Conservation (phyloP, 2,113 vertebrate genomes). For the Sphaerodactylus townsendi region DNA sequence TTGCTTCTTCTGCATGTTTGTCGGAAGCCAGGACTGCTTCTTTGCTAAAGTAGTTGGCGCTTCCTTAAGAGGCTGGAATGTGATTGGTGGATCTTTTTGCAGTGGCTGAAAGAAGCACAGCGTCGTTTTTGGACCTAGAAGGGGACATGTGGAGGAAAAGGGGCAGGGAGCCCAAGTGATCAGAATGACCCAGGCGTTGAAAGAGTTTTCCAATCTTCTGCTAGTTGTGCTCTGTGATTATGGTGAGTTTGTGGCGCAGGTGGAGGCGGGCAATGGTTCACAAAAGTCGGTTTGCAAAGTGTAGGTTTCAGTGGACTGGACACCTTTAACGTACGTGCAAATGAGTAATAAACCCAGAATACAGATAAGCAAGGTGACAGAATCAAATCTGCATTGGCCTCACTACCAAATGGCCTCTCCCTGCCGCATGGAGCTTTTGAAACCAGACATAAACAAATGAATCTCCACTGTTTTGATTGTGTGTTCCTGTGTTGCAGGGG, state of each 20-base stretch:
- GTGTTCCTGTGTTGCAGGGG: too few species aligned
- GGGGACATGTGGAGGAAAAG: constrained; percentile 86
- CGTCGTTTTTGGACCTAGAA: constrained; percentile 50
- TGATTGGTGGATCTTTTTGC: neutral
- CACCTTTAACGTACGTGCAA: neutral
- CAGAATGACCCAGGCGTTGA: constrained; percentile 92
- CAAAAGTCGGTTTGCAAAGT: neutral
- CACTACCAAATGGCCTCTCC: neutral
- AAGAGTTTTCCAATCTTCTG: constrained; percentile 79
- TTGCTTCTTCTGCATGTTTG: neutral
- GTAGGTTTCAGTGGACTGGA: neutral
- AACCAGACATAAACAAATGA: neutral
- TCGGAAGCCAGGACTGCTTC: neutral
- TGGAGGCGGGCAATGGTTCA: neutral
- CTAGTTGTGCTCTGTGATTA: constrained; percentile 87
- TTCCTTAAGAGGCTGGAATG: neutral
- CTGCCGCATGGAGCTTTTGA: neutral
- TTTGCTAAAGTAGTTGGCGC: neutral
- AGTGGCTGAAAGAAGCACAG: constrained; percentile 5
- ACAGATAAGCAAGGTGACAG: neutral
- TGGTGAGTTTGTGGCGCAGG: constrained; percentile 77
- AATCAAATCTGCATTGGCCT: neutral
- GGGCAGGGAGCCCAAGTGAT: constrained; percentile 73
- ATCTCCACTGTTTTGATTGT: too few species aligned
- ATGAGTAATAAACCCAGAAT: neutral